A percentile compares a stretch with the other conserved stretches of the same genome.
Evolutionary conservation across 1,140 invertebrate species (phyloP).

Genomic region (Heliconius himera): DNA sequence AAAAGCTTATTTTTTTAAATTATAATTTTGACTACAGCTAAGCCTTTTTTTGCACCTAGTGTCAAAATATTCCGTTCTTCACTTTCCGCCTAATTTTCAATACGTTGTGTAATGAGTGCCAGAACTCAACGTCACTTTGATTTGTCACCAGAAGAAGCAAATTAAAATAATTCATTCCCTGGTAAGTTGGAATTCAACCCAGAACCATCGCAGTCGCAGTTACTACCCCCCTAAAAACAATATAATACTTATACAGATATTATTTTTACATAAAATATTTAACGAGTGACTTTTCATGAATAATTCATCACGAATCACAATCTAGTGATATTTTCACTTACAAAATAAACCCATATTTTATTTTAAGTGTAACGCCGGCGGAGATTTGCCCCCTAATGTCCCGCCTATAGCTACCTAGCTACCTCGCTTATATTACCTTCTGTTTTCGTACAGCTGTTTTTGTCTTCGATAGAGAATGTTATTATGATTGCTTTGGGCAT

Average conservation of each 20-base stretch:
- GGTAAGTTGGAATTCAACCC: no score
- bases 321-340: constrained; percentile 16
- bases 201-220: no score
- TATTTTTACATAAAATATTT: background rate
- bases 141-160: no score
- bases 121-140: no score
- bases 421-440: constrained; percentile 17
- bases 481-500: background rate
- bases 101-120: no score
- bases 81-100: no score
- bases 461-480: constrained; percentile 16
- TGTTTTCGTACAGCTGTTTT: constrained; percentile 29
- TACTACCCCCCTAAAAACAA: background rate
- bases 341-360: constrained; percentile 16
- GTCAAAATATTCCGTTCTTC: no score
- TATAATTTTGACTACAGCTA: no score
- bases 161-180: no score
- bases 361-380: constrained; percentile 12
- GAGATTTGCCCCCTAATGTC: constrained; percentile 21
- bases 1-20: no score
- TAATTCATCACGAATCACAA: background rate
- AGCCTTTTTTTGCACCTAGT: no score
- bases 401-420: constrained; percentile 5
- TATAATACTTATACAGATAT: background rate
- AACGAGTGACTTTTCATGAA: constrained; percentile 9